These are phyloP conservation scores for Fopius arisanus DNA, from an alignment of 1,140 invertebrate species.

Conservation along the genomic window DNA sequence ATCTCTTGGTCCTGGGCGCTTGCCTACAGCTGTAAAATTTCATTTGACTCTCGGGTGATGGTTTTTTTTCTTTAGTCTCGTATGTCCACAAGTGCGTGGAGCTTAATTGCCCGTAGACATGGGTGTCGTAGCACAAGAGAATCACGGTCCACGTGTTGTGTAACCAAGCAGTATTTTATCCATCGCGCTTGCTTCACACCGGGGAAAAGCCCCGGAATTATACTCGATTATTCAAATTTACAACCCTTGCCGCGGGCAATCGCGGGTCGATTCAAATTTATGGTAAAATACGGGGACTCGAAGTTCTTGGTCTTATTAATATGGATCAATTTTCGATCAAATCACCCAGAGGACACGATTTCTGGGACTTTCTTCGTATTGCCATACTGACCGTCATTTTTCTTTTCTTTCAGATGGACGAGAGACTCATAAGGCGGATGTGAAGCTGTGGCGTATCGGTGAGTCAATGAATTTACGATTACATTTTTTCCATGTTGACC, in stretches of 20 bases:
- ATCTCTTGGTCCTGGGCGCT: not conserved
- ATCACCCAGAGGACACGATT: not conserved
- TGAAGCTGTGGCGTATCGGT: too few species aligned
- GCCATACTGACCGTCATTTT: not conserved
- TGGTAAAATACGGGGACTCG: conserved; percentile 51
- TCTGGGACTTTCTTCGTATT: not conserved
- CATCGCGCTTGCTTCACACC: conserved; percentile 41
- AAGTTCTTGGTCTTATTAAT: conserved; percentile 53
- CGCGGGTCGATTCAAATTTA: conserved; percentile 52
- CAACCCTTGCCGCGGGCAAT: conserved; percentile 41
- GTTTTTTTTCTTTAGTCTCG: not conserved
- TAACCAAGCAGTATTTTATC: conserved; percentile 35
- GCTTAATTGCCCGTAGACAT: conserved; percentile 11
- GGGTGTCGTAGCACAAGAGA: not conserved
- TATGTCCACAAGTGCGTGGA: conserved; percentile 9
- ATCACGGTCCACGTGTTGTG: conserved; percentile 8
- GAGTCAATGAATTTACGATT: not conserved
- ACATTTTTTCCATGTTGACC: too few species aligned
- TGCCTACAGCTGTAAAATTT: conserved; percentile 2
- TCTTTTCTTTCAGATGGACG: not conserved
- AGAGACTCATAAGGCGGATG: too few species aligned
- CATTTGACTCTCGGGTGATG: not conserved
- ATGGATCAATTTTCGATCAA: conserved; percentile 51
- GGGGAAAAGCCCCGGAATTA: conserved; percentile 51
- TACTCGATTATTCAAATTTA: conserved; percentile 57